Evolutionary conservation across 2,797 vertebrate species (phyloP).

Genomic region (Pelodytes ibericus): DNA sequence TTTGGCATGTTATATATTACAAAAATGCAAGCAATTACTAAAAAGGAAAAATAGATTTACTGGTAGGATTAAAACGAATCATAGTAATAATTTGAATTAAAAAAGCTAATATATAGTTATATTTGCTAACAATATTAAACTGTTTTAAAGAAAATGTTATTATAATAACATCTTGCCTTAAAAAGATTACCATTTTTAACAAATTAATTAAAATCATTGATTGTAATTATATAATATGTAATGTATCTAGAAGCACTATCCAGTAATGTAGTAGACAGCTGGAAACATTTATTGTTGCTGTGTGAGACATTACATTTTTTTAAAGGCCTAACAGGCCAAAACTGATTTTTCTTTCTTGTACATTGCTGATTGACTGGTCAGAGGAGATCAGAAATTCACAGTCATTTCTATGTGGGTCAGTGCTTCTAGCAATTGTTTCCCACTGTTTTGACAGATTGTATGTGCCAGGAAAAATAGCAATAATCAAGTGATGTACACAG

Average conservation of each 20-base stretch:
- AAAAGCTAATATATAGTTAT: background rate
- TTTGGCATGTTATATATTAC: too few relatives aligned
- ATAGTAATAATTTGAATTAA: too few relatives aligned
- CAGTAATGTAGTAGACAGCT: constrained; percentile 7
- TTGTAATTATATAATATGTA: too few relatives aligned
- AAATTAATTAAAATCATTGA: too few relatives aligned
- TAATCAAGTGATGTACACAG: constrained; percentile 53
- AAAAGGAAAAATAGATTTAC: too few relatives aligned
- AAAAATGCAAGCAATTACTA: too few relatives aligned
- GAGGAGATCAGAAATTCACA: constrained; percentile 49
- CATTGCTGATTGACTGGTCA: constrained; percentile 51
- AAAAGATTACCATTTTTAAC: too few relatives aligned
- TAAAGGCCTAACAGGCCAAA: constrained; percentile 34
- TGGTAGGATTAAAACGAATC: too few relatives aligned
- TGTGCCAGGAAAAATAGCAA: constrained; percentile 54
- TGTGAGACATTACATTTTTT: constrained; percentile 34
- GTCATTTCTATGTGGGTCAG: constrained; percentile 52
- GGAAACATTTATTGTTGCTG: constrained; percentile 10
- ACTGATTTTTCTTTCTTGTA: constrained; percentile 32
- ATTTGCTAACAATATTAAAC: too few relatives aligned
- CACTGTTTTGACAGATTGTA: constrained; percentile 56
- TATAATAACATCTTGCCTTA: too few relatives aligned
- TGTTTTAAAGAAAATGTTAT: too few relatives aligned
- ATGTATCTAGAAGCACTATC: background rate
- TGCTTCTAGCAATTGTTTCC: constrained; percentile 55